A percentile compares a stretch with the other conserved stretches of the same genome.
These are phyloP conservation scores for Cydia splendana DNA, from an alignment of 1,140 invertebrate species.

Conservation along the genomic window DNA sequence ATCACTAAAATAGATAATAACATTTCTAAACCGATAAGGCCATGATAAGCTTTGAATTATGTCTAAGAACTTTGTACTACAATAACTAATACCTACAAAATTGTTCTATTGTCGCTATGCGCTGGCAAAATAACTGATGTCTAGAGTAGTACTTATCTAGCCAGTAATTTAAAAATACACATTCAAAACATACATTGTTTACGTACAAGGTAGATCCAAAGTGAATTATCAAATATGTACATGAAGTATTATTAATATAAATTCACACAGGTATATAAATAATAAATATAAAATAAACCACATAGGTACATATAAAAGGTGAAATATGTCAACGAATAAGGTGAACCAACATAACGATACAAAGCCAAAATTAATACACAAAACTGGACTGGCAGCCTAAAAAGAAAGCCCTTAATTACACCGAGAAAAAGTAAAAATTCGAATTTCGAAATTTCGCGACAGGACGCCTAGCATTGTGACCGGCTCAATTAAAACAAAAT, in stretches of 20 bases:
- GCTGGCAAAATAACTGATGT: conserved; percentile 1
- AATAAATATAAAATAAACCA: no score
- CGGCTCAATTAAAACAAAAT: conserved; percentile 72
- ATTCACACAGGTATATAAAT: no score
- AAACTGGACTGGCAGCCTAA: conserved; percentile 3
- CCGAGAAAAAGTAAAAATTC: conserved; percentile 53
- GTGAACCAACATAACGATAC: conserved; percentile 3
- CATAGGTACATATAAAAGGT: no score
- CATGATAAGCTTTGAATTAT: conserved; percentile 20
- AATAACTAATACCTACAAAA: not conserved
- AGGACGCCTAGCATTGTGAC: conserved; percentile 61
- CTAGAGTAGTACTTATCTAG: not conserved
- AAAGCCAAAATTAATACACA: not conserved
- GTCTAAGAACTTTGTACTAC: conserved; percentile 29
- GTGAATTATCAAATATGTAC: no score
- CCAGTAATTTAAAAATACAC: not conserved
- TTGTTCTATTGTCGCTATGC: conserved; percentile 18
- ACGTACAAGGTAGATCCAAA: no score
- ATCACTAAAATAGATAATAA: conserved; percentile 12
- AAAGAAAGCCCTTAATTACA: conserved; percentile 20
- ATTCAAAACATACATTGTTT: not conserved
- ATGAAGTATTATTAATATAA: no score
- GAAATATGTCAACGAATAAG: not conserved
- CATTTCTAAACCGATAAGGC: conserved; percentile 10
- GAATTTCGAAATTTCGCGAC: conserved; percentile 74